Base-by-base conservation (phyloP, 2,113 vertebrate genomes). In the Centropristis striata region DNA sequence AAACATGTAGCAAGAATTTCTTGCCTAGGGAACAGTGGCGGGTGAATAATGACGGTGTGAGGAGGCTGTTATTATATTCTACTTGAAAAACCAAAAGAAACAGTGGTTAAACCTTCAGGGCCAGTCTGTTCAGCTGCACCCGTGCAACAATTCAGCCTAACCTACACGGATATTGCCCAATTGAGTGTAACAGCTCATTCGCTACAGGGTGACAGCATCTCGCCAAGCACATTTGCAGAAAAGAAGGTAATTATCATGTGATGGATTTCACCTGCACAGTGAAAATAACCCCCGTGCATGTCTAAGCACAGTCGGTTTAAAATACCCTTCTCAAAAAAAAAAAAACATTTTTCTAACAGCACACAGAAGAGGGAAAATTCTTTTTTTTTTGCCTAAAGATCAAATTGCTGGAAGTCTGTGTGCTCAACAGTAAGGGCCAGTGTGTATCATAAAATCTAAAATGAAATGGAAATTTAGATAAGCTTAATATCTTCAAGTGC, bases 401-500 rank as follows among this genome's bases (percentile, higher is more conserved):
- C 44, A 74, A 65, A 83, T 81, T 68, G 46, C 66, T 78, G 44
- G 32, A 80, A 82, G 78, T 46, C 37, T 78, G 59, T 73, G 71
- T 37, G 20, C 39, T 75, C 50, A 69, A 76, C 28, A 51, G 32
- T 54, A 7, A 78, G 53, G 63, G 42, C 72, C 42, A 49, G 44
- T 61, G 60, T 69, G 39, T 75, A 81, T 88, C 81, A 50, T 28
- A 23, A 63, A 76, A 86, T 90, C 73, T 84, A 9, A 84, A 90
- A 85, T 88, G 37, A 88, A 89, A 88, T 66, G 14, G 41, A 78
- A 84, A 82, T 81, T 65, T 60, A 84, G 77, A 91, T 88, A 66
- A 82, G 75, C 74, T 71, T 67, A 68, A 72, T 85, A 86, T 89
- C 88, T 91, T 91, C 83, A 83, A 91, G 80, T 88, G 73, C 81